These are phyloP conservation scores for Phyllostomus hastatus DNA, from an alignment of 2,113 vertebrate genomes.

Conservation along the genomic window DNA sequence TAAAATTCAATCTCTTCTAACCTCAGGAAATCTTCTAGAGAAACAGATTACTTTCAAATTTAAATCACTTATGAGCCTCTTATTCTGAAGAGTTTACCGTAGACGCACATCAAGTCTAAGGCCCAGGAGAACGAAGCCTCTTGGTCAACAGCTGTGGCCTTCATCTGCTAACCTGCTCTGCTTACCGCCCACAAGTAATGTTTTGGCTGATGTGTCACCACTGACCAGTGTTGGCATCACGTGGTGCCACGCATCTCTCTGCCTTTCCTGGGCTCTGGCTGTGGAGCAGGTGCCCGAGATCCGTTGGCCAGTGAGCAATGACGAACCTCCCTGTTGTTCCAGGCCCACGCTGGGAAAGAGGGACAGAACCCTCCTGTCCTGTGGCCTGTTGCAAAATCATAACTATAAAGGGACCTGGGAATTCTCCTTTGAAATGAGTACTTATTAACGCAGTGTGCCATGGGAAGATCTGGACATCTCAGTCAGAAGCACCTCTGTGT, in stretches of 20 bases:
- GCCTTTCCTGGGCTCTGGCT: background rate
- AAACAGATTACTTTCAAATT: background rate
- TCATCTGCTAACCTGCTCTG: background rate
- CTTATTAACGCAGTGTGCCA: background rate
- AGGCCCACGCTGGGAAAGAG: background rate
- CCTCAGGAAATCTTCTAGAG: background rate
- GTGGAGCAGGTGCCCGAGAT: background rate
- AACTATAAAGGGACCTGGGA: background rate
- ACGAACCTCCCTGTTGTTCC: background rate
- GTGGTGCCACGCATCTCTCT: background rate
- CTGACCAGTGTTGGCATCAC: background rate
- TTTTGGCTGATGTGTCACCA: background rate
- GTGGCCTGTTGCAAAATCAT: background rate
- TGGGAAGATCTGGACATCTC: background rate
- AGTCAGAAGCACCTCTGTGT: background rate
- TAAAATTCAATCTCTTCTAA: conserved; percentile 27
- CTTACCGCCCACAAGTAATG: background rate
- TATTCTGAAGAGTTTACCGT: background rate
- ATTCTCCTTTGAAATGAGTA: background rate
- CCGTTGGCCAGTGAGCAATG: background rate
- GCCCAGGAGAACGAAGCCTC: background rate
- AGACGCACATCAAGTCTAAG: background rate
- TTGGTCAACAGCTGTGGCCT: background rate
- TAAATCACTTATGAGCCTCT: background rate
- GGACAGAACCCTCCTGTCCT: background rate